These are phyloP conservation scores for Chelonus formosanus DNA, from an alignment of 2,888 invertebrate genomes.

Conservation along the genomic window DNA sequence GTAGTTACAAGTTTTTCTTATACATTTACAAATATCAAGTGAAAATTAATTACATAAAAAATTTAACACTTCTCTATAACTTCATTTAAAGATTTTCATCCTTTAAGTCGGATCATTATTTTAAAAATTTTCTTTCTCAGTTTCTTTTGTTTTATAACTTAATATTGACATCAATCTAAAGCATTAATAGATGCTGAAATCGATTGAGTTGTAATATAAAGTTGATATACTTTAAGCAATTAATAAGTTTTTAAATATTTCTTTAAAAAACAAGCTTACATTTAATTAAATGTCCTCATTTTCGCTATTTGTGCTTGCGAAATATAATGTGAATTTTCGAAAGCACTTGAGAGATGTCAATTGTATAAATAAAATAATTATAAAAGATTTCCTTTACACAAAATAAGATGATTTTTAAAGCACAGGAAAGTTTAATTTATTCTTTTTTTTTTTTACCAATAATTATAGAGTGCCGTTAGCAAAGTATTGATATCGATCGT, in stretches of 20 bases:
- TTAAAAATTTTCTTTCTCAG: too few relatives aligned
- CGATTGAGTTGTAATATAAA: too few relatives aligned
- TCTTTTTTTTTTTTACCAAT: conserved; percentile 15
- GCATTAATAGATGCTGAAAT: too few relatives aligned
- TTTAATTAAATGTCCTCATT: too few relatives aligned
- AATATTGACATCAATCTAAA: neutral
- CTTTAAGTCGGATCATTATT: neutral
- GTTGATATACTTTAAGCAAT: neutral
- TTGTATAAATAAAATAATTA: neutral
- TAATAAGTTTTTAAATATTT: neutral
- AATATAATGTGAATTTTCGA: too few relatives aligned
- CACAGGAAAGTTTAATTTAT: too few relatives aligned
- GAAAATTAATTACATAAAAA: conserved; percentile 4
- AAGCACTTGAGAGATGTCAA: neutral
- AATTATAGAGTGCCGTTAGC: conserved; percentile 92
- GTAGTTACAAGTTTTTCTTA: conserved; percentile 41
- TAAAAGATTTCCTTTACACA: neutral
- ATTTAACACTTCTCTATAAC: neutral
- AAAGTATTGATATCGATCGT: conserved; percentile 99
- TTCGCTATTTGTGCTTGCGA: too few relatives aligned
- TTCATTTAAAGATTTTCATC: neutral
- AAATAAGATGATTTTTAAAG: too few relatives aligned
- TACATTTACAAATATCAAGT: conserved; percentile 28
- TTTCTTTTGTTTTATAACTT: neutral
- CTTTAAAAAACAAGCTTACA: too few relatives aligned